Evolutionary conservation across 1,140 invertebrate genomes (phyloP).

Genomic region (Pachyrhynchus sulphureomaculatus): DNA sequence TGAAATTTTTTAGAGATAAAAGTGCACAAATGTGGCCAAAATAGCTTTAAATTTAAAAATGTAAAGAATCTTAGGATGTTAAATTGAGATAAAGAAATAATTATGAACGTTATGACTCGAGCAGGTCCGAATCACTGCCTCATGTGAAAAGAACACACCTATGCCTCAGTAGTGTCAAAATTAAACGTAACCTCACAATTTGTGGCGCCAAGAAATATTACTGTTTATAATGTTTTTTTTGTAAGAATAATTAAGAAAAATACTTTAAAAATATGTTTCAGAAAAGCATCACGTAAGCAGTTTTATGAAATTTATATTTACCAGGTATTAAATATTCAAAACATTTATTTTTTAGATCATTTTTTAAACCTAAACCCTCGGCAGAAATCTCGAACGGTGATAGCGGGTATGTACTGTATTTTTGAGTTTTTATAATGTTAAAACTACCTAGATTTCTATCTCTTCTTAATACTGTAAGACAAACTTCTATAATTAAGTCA

Average conservation of each 20-base stretch:
- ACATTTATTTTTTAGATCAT: constrained; percentile 18
- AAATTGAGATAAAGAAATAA: too few species aligned
- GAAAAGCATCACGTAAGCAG: constrained; percentile 47
- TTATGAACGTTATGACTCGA: too few species aligned
- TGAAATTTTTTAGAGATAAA: too few species aligned
- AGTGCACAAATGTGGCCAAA: too few species aligned
- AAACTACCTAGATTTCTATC: constrained; percentile 7
- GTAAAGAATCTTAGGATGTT: too few species aligned
- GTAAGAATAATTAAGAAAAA: not conserved
- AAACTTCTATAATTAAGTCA: too few species aligned
- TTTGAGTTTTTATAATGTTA: constrained; percentile 26
- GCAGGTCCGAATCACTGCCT: too few species aligned
- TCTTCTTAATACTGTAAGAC: too few species aligned
- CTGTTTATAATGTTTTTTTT: too few species aligned
- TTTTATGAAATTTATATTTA: constrained; percentile 30
- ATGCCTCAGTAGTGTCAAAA: too few species aligned
- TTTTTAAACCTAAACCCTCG: constrained; percentile 29
- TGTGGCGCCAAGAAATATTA: not conserved
- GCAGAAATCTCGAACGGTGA: constrained; percentile 11
- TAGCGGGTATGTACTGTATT: constrained; percentile 27
- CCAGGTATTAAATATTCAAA: not conserved
- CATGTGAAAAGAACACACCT: too few species aligned
- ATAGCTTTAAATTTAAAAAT: too few species aligned
- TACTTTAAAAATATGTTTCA: constrained; percentile 39
- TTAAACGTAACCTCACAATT: not conserved